Percentiles rank a stretch among this genome's conserved stretches.
Evolutionary conservation across 2,888 invertebrate species (phyloP).

Genomic region (Busseola fusca): DNA sequence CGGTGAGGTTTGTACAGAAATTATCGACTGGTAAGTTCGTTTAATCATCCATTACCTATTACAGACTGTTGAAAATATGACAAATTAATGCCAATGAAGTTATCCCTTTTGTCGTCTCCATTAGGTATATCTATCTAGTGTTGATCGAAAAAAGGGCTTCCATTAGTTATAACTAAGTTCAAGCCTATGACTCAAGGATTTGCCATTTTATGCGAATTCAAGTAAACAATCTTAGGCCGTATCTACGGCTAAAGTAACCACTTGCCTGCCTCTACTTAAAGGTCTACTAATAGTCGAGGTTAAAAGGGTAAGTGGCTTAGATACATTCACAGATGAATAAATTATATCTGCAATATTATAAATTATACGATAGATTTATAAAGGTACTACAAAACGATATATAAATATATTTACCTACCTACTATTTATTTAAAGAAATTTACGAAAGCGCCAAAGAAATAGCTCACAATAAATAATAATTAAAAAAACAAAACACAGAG

Average conservation of each 20-base stretch:
- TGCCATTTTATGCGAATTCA: background rate
- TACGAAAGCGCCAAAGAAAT: slow-evolving; percentile 26
- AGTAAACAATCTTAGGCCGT: slow-evolving; percentile 25
- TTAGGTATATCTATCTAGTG: background rate
- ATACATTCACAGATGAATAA: slow-evolving; percentile 36
- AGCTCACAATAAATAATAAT: slow-evolving; percentile 43
- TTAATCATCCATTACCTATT: background rate
- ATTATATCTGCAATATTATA: slow-evolving; percentile 30
- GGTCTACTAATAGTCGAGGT: slow-evolving; percentile 26
- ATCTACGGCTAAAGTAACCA: slow-evolving; percentile 12
- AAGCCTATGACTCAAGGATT: slow-evolving; percentile 21
- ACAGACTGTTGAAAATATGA: background rate
- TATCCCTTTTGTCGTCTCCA: background rate
- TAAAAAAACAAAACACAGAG: slow-evolving; percentile 23
- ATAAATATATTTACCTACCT: background rate
- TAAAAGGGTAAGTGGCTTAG: slow-evolving; percentile 28
- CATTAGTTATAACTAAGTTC: background rate
- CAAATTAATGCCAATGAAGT: background rate
- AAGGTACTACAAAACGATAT: background rate
- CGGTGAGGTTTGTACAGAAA: too few species aligned
- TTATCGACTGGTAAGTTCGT: background rate
- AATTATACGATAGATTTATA: background rate
- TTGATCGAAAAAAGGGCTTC: slow-evolving; percentile 12
- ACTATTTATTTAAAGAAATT: slow-evolving; percentile 6
- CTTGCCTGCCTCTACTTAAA: slow-evolving; percentile 12